Conservation (phyloP, 2,113 vertebrate species). For the Bombycilla garrulus region DNA sequence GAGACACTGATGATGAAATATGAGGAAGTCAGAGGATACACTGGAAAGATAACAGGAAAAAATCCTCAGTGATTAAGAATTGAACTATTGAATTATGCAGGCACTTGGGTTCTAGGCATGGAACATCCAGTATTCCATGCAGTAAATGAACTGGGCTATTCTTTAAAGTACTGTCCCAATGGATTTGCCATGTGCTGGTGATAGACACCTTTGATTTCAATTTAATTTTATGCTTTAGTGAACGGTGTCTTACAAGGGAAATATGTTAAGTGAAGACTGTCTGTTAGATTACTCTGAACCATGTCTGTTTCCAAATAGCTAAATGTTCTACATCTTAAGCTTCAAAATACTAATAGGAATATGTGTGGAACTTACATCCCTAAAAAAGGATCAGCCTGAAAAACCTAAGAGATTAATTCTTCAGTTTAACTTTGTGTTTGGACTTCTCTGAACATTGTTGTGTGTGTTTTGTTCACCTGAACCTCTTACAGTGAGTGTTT, state of each 20-base stretch:
- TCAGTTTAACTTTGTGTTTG: neutral
- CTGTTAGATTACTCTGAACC: neutral
- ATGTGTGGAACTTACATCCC: neutral
- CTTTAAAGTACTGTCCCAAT: neutral
- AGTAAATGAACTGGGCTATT: neutral
- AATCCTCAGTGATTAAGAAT: neutral
- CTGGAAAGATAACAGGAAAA: neutral
- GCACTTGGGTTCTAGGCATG: fast-evolving
- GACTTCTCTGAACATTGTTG: neutral
- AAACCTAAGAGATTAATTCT: neutral
- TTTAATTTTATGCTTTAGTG: neutral
- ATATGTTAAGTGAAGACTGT: neutral
- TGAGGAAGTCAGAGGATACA: neutral
- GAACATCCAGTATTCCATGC: neutral
- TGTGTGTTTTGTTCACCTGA: neutral
- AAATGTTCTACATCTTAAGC: neutral
- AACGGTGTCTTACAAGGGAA: neutral
- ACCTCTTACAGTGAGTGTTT: neutral
- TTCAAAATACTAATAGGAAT: neutral
- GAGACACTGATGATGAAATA: neutral
- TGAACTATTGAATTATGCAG: neutral
- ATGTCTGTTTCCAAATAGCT: neutral
- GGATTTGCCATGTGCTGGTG: neutral
- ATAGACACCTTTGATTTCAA: neutral
- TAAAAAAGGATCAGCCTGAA: neutral